A percentile compares a stretch with the other conserved stretches of the same genome.
Evolutionary conservation across 1,140 invertebrate genomes (phyloP).

Genomic region (Caenorhabditis latens): DNA sequence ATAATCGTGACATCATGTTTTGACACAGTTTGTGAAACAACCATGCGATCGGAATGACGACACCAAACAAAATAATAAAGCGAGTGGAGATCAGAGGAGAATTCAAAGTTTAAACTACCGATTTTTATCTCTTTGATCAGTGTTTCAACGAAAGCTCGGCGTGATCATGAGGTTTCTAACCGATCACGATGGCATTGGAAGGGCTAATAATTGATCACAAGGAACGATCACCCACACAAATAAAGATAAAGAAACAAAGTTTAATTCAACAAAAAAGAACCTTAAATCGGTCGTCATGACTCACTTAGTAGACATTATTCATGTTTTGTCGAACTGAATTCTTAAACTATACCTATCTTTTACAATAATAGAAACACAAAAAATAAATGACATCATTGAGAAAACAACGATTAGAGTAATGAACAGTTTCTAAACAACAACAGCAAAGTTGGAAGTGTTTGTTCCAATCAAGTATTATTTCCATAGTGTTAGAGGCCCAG

Average conservation of each 20-base stretch:
- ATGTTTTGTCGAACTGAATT: too few relatives aligned
- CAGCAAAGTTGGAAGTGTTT: too few relatives aligned
- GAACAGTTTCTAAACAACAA: too few relatives aligned
- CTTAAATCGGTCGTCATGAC: too few relatives aligned
- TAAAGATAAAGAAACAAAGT: neutral
- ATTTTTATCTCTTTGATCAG: conserved; percentile 23
- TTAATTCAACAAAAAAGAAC: neutral
- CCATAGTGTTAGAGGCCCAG: too few relatives aligned
- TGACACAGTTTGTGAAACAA: neutral
- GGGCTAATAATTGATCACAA: conserved; percentile 1
- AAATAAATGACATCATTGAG: too few relatives aligned
- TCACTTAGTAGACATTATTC: too few relatives aligned
- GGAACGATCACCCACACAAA: neutral
- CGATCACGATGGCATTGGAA: conserved; percentile 31
- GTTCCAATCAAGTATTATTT: too few relatives aligned
- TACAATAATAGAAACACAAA: too few relatives aligned
- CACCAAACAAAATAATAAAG: conserved; percentile 2
- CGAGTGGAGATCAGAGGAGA: conserved; percentile 1
- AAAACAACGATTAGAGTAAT: too few relatives aligned
- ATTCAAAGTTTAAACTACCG: conserved; percentile 54
- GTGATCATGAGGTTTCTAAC: conserved; percentile 1
- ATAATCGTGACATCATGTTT: conserved; percentile 4
- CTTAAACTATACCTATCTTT: too few relatives aligned
- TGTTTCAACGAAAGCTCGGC: conserved; percentile 12
- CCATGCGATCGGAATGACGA: neutral